phyloP scores from a whole-genome alignment of 2,113 vertebrate genomes.

The Dicentrarchus labrax region DNA sequence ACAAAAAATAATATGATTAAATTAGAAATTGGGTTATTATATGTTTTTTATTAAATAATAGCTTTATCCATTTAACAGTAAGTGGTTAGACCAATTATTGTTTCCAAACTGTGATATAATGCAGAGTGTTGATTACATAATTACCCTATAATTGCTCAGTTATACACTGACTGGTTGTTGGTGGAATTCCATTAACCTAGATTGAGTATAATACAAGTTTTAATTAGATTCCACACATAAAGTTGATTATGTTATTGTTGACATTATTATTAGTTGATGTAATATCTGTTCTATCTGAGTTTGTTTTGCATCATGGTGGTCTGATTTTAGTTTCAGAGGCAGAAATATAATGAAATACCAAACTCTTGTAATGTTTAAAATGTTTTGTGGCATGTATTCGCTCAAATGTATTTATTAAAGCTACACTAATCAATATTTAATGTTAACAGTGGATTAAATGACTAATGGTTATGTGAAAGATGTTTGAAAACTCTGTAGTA shows the following conservation, averaged over 20 bases:
- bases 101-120: not conserved
- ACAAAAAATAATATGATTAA: not conserved
- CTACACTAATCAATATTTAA: not conserved
- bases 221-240: constrained; percentile 5
- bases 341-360: not conserved
- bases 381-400: not conserved
- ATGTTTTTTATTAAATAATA: constrained; percentile 19
- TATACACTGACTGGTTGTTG: constrained; percentile 1
- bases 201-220: not conserved
- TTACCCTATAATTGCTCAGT: not conserved
- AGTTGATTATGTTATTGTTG: not conserved
- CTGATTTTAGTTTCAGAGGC: not conserved
- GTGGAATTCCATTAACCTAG: not conserved
- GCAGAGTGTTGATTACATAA: not conserved
- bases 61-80: not conserved
- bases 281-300: not conserved
- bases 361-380: not conserved
- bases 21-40: not conserved
- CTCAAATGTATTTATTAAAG: not conserved
- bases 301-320: not conserved
- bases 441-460: not conserved
- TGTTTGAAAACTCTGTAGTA: not conserved
- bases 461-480: not conserved
- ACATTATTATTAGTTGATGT: not conserved
- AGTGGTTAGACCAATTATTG: not conserved